Base-by-base conservation (phyloP, 2,797 vertebrate species). In the Arrhamphus sclerolepis region DNA sequence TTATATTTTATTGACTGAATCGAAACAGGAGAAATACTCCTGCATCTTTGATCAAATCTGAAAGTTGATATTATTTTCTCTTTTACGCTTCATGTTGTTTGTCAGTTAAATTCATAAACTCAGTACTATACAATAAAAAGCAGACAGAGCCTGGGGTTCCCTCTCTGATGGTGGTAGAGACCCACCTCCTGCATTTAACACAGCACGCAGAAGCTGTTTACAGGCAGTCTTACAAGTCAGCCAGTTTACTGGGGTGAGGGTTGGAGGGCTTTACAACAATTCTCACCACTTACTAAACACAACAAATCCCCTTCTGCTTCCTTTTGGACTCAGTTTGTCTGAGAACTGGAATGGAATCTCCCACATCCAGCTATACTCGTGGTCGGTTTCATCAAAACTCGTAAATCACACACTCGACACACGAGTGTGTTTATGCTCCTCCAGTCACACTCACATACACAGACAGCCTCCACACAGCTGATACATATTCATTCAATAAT, bases 101-200 rank as follows among this genome's bases (percentile, higher is more conserved):
- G 5, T n/a, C 7, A 43, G 34, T 38, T 13, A 1, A 46, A 21
- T 22, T 10, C 11, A 21, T 21, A 58, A 55, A 43, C 22, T 18
- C 46, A 52, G n/a, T n/a, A 57, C 17, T 22, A 7, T 46, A 18
- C 14, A 26, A 38, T 46, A 51, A 34, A 54, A 38, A 14, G 62
- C 47, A 73, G 71, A 43, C 49, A 34, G 43, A 66, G 61, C 68
- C 65, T 70, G 63, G 63, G 34, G 41, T 63, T 63, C 59, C 44
- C 66, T 75, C 57, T 70, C 70, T 72, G 84, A 88, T 75, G 80
- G 75, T 69, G 81, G 74, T 81, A 80, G 68, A 83, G 57, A 77
- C 41, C 63, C 43, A 69, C 56, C 65, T 78, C 65, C 63, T 58
- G 56, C 62, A 70, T 78, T 53, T n/a, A 54, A 52, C 58, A 48